phyloP scores from a whole-genome alignment of 2,797 vertebrate species.

The Pristis pectinata region DNA sequence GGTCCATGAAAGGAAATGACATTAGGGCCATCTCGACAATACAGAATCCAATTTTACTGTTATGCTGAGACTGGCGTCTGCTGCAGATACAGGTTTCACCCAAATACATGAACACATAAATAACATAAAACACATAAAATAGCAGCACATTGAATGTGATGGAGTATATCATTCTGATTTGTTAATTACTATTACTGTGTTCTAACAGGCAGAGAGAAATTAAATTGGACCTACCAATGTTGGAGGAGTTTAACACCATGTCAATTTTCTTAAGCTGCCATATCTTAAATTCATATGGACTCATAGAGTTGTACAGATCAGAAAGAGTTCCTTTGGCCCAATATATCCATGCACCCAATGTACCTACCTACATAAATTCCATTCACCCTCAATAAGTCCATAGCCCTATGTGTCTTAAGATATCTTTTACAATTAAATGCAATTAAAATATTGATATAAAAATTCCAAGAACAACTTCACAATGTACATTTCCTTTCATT shows the following conservation, averaged over 20 bases:
- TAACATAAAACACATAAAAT: no score
- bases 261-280: not conserved
- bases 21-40: no score
- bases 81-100: not conserved
- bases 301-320: no score
- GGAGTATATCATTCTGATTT: not conserved
- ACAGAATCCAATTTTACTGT: not conserved
- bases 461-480: not conserved
- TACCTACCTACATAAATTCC: no score
- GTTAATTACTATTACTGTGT: not conserved
- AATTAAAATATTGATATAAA: not conserved
- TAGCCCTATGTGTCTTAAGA: no score
- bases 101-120: no score
- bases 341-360: no score
- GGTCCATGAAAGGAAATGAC: not conserved
- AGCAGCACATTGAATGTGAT: not conserved
- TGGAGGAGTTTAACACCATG: not conserved
- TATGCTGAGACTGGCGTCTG: not conserved
- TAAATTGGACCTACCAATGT: not conserved
- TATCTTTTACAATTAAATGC: not conserved
- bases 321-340: no score
- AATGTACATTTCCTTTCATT: not conserved
- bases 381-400: no score
- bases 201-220: not conserved
- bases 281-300: not conserved